Conservation (phyloP, 2,113 vertebrate species). For the Thamnaconus septentrionalis region DNA sequence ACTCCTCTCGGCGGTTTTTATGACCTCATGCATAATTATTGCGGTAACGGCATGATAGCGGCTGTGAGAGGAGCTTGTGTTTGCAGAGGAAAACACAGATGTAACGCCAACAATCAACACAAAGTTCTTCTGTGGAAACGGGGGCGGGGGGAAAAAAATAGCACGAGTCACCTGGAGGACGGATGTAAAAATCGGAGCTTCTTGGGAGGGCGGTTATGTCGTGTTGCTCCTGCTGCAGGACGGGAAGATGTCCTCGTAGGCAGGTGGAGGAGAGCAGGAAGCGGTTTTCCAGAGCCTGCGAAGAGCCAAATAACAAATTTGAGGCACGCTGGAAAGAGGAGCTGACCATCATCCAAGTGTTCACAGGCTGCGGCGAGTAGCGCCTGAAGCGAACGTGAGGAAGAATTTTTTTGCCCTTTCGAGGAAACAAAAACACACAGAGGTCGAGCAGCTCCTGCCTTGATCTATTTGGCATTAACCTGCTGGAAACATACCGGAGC, state of each 20-base stretch:
- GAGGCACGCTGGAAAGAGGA: slow-evolving; percentile 8
- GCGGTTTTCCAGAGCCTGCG: slow-evolving; percentile 4
- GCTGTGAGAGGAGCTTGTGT: slow-evolving; percentile 18
- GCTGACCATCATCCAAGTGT: slow-evolving; percentile 38
- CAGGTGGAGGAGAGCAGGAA: slow-evolving; percentile 49
- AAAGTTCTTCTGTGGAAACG: no score
- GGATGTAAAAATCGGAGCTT: background rate
- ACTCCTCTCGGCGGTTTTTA: slow-evolving; percentile 31
- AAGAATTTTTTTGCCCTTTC: slow-evolving; percentile 18
- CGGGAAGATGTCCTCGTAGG: slow-evolving; percentile 59
- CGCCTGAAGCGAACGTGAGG: slow-evolving; percentile 21
- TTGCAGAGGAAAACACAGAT: no score
- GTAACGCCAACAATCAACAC: no score
- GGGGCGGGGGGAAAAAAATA: no score
- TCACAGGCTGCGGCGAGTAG: slow-evolving; percentile 2
- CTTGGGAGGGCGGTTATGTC: background rate
- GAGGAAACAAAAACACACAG: background rate
- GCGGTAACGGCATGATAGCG: slow-evolving; percentile 39
- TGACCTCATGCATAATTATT: slow-evolving; percentile 54
- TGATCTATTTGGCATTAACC: slow-evolving; percentile 54
- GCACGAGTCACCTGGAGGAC: no score
- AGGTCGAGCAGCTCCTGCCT: slow-evolving; percentile 36
- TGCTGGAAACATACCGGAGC: slow-evolving; percentile 36
- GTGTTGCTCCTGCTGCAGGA: background rate
- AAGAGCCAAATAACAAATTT: slow-evolving; percentile 1